Evolutionary conservation across 1,140 invertebrate genomes (phyloP).

Genomic region (Drosophila carrolli): DNA sequence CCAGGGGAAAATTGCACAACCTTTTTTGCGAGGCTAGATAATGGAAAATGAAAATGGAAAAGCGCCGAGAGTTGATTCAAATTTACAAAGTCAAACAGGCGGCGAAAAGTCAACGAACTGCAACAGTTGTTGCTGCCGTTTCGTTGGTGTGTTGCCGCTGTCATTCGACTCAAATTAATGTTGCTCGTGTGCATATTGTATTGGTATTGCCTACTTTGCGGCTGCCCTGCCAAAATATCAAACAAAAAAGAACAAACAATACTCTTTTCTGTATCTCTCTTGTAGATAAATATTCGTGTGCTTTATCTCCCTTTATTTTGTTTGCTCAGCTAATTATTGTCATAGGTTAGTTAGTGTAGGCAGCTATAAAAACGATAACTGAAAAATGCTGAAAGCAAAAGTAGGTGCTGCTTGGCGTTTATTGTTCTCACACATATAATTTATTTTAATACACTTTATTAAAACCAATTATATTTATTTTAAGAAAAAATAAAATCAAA

Average conservation of each 20-base stretch:
- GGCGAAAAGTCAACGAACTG: constrained; percentile 39
- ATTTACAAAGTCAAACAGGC: constrained; percentile 46
- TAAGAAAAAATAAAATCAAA: no score
- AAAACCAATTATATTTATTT: no score
- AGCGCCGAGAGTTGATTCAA: constrained; percentile 34
- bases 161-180: constrained; percentile 14
- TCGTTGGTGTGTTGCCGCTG: no score
- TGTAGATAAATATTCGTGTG: not conserved
- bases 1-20: constrained; percentile 62
- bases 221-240: constrained; percentile 26
- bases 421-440: not conserved
- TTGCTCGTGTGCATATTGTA: constrained; percentile 27
- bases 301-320: constrained; percentile 29
- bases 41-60: constrained; percentile 45
- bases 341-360: constrained; percentile 81
- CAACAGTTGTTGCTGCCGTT: not conserved
- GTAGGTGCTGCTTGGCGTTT: constrained; percentile 42
- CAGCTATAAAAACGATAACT: constrained; percentile 57
- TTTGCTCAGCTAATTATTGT: constrained; percentile 77
- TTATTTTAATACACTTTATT: not conserved
- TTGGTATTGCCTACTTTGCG: constrained; percentile 41
- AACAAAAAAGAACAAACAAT: constrained; percentile 11
- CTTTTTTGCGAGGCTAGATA: constrained; percentile 49
- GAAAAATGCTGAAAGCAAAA: constrained; percentile 72
- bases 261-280: constrained; percentile 17